Conservation (phyloP, 2,888 invertebrate genomes). For the Seladonia tumulorum region DNA sequence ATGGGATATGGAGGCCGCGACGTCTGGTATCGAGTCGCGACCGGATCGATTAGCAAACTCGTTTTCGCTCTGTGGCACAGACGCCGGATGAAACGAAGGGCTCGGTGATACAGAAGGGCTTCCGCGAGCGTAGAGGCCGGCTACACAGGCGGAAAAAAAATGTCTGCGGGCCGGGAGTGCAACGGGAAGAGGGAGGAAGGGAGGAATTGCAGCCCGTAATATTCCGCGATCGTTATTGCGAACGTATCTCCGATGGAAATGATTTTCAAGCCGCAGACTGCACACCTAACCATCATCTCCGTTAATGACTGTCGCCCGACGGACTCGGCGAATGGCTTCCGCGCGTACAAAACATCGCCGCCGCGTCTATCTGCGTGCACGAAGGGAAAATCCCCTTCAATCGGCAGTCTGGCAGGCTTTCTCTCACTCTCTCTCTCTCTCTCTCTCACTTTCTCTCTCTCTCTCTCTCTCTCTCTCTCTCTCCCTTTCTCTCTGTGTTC, state of each 20-base stretch:
- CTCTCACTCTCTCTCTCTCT: not conserved
- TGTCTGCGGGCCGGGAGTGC: not conserved
- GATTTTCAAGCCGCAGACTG: conserved; percentile 73
- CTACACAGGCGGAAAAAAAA: conserved; percentile 4
- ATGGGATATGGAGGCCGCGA: conserved; percentile 2
- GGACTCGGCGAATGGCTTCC: conserved; percentile 38
- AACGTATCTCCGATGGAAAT: conserved; percentile 70
- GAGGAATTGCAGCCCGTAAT: conserved; percentile 59
- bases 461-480: not conserved
- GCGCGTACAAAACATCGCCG: conserved; percentile 42
- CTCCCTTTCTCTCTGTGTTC: not conserved
- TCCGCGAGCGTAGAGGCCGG: not conserved
- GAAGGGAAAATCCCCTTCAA: conserved; percentile 55
- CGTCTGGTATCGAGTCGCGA: conserved; percentile 59
- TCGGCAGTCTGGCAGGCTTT: conserved; percentile 34
- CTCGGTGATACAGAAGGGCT: conserved; percentile 17
- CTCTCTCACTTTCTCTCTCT: not conserved
- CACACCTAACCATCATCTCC: conserved; percentile 74
- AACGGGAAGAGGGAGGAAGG: not conserved
- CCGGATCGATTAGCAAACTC: conserved; percentile 73
- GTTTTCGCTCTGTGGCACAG: conserved; percentile 42
- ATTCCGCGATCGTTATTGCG: conserved; percentile 74
- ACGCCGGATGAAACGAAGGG: conserved; percentile 28
- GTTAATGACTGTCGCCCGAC: conserved; percentile 77
- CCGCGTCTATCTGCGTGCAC: not conserved